Evolutionary conservation across 2,113 vertebrate genomes (phyloP).

Genomic region (Cnemophilus loriae): DNA sequence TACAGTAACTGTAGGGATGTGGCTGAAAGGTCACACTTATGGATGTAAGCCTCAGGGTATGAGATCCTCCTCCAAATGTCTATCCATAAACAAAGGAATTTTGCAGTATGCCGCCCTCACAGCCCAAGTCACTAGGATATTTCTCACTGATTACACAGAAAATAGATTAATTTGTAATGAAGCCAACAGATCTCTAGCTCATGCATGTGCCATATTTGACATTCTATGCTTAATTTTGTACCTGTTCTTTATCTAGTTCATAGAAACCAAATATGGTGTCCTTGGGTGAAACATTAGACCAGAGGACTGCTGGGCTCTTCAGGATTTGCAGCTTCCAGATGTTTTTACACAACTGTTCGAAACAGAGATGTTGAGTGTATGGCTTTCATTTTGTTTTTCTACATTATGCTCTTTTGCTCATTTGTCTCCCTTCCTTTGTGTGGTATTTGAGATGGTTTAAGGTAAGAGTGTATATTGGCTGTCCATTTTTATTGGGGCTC

Average conservation of each 20-base stretch:
- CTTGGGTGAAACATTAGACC: neutral
- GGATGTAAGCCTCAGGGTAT: neutral
- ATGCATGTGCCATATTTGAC: neutral
- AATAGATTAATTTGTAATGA: neutral
- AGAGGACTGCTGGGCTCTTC: neutral
- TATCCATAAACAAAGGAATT: neutral
- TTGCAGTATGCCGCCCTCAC: neutral
- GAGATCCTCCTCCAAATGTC: neutral
- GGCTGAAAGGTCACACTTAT: neutral
- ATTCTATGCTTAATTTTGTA: neutral
- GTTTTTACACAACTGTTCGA: neutral
- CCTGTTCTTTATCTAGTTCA: neutral
- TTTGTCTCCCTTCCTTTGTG: neutral
- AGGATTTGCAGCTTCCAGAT: conserved; percentile 26
- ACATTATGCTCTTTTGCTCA: neutral
- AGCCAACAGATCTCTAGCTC: neutral
- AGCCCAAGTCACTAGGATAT: neutral
- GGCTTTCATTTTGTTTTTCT: neutral
- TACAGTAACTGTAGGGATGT: neutral
- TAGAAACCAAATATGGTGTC: neutral
- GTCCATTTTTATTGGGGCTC: conserved; percentile 5
- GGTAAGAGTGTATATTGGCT: neutral
- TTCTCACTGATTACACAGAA: neutral
- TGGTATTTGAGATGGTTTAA: conserved; percentile 22
- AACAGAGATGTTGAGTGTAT: neutral